Percentiles rank a stretch among this genome's conserved stretches.
phyloP scores from a whole-genome alignment of 1,140 invertebrate genomes.

The Macrobrachium nipponense region DNA sequence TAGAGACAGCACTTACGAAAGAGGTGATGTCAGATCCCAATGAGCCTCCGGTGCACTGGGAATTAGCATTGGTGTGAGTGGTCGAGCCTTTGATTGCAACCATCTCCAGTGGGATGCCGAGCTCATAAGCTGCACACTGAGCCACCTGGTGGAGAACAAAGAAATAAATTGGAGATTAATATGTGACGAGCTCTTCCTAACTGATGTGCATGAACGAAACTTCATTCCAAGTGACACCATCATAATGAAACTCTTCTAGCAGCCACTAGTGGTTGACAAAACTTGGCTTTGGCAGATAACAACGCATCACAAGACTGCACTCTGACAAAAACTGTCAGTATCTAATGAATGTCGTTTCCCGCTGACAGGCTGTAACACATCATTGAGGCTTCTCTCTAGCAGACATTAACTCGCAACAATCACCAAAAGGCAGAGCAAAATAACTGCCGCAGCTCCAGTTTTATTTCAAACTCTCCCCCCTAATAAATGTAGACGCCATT shows the following conservation, averaged over 20 bases:
- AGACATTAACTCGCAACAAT: background rate
- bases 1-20: constrained; percentile 16
- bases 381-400: too few relatives aligned
- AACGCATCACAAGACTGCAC: too few relatives aligned
- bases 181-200: too few relatives aligned
- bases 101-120: constrained; percentile 12
- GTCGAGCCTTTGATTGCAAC: constrained; percentile 3
- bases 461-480: background rate
- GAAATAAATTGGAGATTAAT: background rate
- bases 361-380: too few relatives aligned
- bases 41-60: constrained; percentile 20
- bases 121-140: constrained; percentile 39
- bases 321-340: too few relatives aligned
- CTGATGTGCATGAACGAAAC: background rate
- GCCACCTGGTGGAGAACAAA: constrained; percentile 25
- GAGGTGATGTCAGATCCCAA: constrained; percentile 22
- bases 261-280: too few relatives aligned
- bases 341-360: too few relatives aligned
- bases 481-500: background rate
- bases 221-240: too few relatives aligned
- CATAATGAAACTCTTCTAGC: too few relatives aligned
- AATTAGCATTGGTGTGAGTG: constrained; percentile 40
- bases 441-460: background rate
- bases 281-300: too few relatives aligned
- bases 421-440: background rate